Conservation (phyloP, 1,140 invertebrate genomes). For the Paraescarpia echinospica region DNA sequence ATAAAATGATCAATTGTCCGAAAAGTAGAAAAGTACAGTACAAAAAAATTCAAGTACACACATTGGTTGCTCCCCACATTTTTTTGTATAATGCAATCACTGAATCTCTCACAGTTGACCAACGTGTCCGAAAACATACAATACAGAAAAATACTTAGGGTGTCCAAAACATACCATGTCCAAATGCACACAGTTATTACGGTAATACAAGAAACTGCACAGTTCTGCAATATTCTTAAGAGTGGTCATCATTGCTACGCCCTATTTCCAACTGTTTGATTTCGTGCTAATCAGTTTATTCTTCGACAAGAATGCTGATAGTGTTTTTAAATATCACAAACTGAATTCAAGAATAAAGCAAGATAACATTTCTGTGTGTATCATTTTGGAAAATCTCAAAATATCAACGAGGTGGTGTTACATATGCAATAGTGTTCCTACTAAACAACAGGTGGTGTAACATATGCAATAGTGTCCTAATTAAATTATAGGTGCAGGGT, state of each 20-base stretch:
- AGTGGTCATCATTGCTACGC: neutral
- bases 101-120: too few species aligned
- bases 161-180: too few species aligned
- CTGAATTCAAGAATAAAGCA: neutral
- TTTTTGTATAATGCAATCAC: too few species aligned
- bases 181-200: too few species aligned
- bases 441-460: neutral
- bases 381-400: neutral
- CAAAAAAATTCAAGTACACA: too few species aligned
- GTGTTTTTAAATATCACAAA: neutral
- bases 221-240: neutral
- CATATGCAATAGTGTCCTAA: neutral
- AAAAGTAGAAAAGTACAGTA: too few species aligned
- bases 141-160: too few species aligned
- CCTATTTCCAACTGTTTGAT: neutral
- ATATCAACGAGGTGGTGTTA: neutral
- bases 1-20: too few species aligned
- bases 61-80: too few species aligned
- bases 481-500: neutral
- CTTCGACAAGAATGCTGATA: neutral
- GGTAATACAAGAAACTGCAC: neutral
- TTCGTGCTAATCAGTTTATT: neutral
- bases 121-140: too few species aligned
- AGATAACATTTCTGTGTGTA: neutral
- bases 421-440: neutral